Conservation (phyloP, 1,140 invertebrate genomes). For the Stegodyphus mimosarum region DNA sequence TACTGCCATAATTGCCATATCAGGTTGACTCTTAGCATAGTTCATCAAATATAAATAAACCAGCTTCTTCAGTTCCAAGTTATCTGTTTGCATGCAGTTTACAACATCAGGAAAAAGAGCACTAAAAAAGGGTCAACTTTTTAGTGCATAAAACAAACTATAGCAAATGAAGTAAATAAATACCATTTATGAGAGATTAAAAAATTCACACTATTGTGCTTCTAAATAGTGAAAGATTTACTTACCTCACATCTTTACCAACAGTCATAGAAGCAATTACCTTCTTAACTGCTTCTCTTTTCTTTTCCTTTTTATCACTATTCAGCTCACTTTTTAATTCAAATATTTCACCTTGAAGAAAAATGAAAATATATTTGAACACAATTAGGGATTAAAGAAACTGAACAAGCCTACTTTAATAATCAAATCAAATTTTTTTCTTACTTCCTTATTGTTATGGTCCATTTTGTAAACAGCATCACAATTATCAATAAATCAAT, state of each 20-base stretch:
- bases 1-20: slow-evolving; percentile 99
- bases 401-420: no score
- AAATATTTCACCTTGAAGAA: slow-evolving; percentile 85
- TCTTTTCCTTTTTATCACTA: slow-evolving; percentile 99
- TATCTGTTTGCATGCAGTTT: slow-evolving; percentile 99
- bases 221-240: not conserved
- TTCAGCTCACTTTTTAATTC: slow-evolving; percentile 99
- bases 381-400: no score
- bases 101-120: slow-evolving; percentile 99
- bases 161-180: not conserved
- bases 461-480: no score
- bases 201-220: not conserved
- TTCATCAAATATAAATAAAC: slow-evolving; percentile 99
- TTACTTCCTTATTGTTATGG: no score
- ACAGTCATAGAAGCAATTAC: slow-evolving; percentile 99
- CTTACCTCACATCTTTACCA: slow-evolving; percentile 79
- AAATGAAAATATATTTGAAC: slow-evolving; percentile 1
- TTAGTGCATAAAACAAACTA: not conserved
- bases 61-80: slow-evolving; percentile 98
- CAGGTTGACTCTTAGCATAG: slow-evolving; percentile 99
- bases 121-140: slow-evolving; percentile 66
- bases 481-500: no score
- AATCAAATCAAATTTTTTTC: no score
- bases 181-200: not conserved
- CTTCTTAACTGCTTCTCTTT: slow-evolving; percentile 99